Percentiles rank a stretch among this genome's conserved stretches.
phyloP scores from a whole-genome alignment of 1,140 invertebrate genomes.

The Drosophila biarmipes region DNA sequence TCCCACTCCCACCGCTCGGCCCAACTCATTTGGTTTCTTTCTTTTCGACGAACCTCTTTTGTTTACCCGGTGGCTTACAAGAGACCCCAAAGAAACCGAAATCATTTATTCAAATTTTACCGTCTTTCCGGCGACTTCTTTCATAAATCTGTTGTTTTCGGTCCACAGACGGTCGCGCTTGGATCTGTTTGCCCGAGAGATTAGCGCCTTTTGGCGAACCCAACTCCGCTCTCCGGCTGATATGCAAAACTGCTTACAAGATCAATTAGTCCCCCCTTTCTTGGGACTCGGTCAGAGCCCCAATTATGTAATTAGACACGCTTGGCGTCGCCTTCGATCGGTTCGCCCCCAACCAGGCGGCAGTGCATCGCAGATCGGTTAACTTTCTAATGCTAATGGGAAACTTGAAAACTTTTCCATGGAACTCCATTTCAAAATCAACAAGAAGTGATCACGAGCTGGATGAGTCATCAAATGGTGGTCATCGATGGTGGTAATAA shows the following conservation, averaged over 20 bases:
- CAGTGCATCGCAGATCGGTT: constrained; percentile 18
- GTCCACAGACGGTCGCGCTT: constrained; percentile 17
- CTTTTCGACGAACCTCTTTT: constrained; percentile 47
- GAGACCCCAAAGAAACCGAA: constrained; percentile 71
- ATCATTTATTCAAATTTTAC: constrained; percentile 75
- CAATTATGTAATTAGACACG: constrained; percentile 67
- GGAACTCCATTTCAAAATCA: constrained; percentile 45
- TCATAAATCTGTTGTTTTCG: constrained; percentile 65
- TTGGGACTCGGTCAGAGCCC: constrained; percentile 26
- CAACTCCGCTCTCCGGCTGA: constrained; percentile 14
- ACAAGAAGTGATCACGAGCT: constrained; percentile 46
- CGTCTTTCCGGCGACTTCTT: constrained; percentile 61
- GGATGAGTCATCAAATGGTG: constrained; percentile 48
- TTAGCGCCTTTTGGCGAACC: constrained; percentile 56
- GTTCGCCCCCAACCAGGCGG: constrained; percentile 21
- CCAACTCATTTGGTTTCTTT: constrained; percentile 24
- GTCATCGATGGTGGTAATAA: constrained; percentile 46
- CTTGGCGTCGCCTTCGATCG: constrained; percentile 2
- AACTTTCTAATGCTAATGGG: constrained; percentile 76
- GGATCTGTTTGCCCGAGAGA: constrained; percentile 51
- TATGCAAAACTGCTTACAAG: constrained; percentile 66
- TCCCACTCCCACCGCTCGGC: too few species aligned
- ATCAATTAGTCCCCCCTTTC: constrained; percentile 11
- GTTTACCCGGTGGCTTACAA: constrained; percentile 37
- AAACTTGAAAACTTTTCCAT: constrained; percentile 70